These are phyloP conservation scores for Amblyteles armatorius DNA, from an alignment of 2,888 invertebrate genomes.

Conservation along the genomic window DNA sequence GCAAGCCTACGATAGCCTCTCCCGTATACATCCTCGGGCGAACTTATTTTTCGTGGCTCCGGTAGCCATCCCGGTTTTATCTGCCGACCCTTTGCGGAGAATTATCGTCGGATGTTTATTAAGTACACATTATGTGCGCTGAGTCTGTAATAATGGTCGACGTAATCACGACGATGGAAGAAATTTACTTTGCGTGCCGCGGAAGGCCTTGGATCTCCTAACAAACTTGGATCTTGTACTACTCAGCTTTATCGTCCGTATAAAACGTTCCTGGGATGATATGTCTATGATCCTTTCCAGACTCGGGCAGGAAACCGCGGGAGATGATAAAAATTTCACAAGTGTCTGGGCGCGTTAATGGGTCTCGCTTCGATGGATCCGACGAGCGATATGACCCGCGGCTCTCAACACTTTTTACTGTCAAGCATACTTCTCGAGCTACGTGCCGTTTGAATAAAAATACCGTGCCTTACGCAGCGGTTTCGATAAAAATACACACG, in stretches of 20 bases:
- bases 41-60: slow-evolving; percentile 56
- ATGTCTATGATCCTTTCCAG: slow-evolving; percentile 45
- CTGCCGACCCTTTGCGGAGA: slow-evolving; percentile 33
- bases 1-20: slow-evolving; percentile 53
- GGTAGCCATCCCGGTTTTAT: slow-evolving; percentile 39
- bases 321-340: slow-evolving; percentile 56
- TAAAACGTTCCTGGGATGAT: slow-evolving; percentile 55
- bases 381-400: slow-evolving; percentile 6
- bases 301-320: slow-evolving; percentile 62
- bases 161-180: slow-evolving; percentile 24
- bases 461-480: background rate
- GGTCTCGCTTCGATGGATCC: slow-evolving; percentile 48
- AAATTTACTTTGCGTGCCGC: slow-evolving; percentile 33
- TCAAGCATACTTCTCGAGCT: background rate
- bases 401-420: background rate
- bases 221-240: slow-evolving; percentile 49
- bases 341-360: slow-evolving; percentile 58
- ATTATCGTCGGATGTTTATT: slow-evolving; percentile 50
- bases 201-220: background rate
- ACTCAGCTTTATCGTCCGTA: slow-evolving; percentile 67
- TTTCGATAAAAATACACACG: background rate
- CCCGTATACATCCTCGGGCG: slow-evolving; percentile 37
- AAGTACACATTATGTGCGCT: slow-evolving; percentile 35
- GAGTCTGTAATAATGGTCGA: slow-evolving; percentile 18
- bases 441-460: background rate